These are phyloP conservation scores for Montipora cactus DNA, from an alignment of 64 coral and sea anemone species.

Conservation along the genomic window DNA sequence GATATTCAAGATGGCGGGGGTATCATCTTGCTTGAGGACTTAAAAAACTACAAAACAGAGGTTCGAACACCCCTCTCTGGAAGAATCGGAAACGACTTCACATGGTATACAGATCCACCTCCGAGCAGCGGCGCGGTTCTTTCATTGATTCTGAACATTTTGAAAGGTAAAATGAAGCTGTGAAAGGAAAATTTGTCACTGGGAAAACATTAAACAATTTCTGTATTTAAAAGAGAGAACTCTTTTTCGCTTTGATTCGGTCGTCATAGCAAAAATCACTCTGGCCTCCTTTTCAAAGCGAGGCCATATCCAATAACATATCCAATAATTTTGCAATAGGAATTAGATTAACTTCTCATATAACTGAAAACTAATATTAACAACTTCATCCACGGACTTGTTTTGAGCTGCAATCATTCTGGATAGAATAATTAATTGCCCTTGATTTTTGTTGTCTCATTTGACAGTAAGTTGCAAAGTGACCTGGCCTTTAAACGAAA, in stretches of 20 bases:
- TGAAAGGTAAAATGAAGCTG: constrained; percentile 70
- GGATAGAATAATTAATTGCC: too few relatives aligned
- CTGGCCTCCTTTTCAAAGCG: too few relatives aligned
- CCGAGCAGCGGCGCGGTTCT: constrained; percentile 78
- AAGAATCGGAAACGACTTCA: constrained; percentile 11
- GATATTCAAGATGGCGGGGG: constrained; percentile 63
- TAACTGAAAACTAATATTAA: too few relatives aligned
- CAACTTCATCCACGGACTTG: too few relatives aligned
- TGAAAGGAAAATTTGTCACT: background rate
- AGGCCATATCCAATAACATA: background rate
- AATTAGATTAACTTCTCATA: too few relatives aligned
- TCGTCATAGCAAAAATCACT: too few relatives aligned
- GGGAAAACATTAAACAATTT: background rate
- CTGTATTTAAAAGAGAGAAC: background rate
- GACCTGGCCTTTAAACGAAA: too few relatives aligned
- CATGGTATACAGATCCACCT: constrained; percentile 68
- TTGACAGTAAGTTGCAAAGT: too few relatives aligned
- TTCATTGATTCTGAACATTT: constrained; percentile 82
- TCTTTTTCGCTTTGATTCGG: background rate
- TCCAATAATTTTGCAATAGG: background rate
- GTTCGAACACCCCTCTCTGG: constrained; percentile 46
- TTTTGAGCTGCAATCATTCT: too few relatives aligned
- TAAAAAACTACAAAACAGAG: constrained; percentile 55
- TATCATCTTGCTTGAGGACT: constrained; percentile 70
- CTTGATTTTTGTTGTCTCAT: too few relatives aligned